These are phyloP conservation scores for Takifugu rubripes DNA, from an alignment of 2,797 vertebrate species.

Conservation along the genomic window DNA sequence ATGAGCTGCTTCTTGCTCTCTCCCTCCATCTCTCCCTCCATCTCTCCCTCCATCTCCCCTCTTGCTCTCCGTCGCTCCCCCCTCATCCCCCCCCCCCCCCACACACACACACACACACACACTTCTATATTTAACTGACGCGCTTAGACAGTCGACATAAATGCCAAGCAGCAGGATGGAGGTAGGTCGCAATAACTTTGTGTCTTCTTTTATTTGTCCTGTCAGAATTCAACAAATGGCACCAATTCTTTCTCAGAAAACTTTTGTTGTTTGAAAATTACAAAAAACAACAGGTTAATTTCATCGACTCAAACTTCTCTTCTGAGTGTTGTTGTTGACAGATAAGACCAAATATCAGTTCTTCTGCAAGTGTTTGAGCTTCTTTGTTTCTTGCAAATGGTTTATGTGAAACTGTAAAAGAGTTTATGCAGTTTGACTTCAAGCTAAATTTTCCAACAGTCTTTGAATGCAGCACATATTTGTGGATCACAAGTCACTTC, in stretches of 20 bases:
- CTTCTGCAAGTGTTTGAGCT: not conserved
- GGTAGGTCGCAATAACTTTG: conserved; percentile 45
- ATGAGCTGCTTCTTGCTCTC: conserved; percentile 29
- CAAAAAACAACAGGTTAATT: not conserved
- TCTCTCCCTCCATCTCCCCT: conserved; percentile 9
- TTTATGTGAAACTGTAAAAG: not conserved
- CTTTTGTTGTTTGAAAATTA: not conserved
- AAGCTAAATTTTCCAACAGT: not conserved
- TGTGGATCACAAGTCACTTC: conserved; percentile 4
- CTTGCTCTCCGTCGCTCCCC: conserved; percentile 17
- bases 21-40: conserved; percentile 16
- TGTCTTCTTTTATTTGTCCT: not conserved
- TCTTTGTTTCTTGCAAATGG: too few species aligned
- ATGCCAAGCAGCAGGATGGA: conserved; percentile 87
- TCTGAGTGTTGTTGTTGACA: too few species aligned
- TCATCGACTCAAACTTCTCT: too few species aligned
- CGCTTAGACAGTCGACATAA: conserved; percentile 69
- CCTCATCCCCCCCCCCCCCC: conserved; percentile 10
- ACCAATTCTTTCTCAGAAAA: too few species aligned
- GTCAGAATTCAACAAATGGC: not conserved
- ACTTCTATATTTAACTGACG: conserved; percentile 59
- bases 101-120: not conserved
- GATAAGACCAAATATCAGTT: too few species aligned
- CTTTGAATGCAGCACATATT: conserved; percentile 17
- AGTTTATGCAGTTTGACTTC: not conserved